Conservation (phyloP, 2,888 invertebrate species). For the Monopis laevigella region DNA sequence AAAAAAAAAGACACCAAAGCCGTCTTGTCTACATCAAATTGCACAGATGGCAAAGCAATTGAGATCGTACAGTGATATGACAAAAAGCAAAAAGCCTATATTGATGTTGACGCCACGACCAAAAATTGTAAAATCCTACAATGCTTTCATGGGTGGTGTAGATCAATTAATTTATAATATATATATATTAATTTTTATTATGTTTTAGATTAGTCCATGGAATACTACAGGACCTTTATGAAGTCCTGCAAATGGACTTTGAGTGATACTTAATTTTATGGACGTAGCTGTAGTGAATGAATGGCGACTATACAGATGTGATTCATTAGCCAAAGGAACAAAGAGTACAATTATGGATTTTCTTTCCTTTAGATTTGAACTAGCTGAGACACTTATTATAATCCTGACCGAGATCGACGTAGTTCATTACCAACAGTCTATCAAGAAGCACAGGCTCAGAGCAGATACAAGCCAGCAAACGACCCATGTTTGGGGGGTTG, state of each 20-base stretch:
- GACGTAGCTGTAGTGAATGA: background rate
- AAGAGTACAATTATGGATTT: too few species aligned
- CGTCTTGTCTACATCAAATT: conserved; percentile 20
- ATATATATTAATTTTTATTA: too few species aligned
- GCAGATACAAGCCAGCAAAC: too few species aligned
- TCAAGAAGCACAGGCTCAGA: too few species aligned
- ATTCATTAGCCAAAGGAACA: background rate
- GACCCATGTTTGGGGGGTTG: too few species aligned
- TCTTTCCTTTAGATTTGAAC: too few species aligned
- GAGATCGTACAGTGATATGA: conserved; percentile 20
- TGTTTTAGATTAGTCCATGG: conserved; percentile 26
- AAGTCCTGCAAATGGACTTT: conserved; percentile 29
- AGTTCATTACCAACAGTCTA: too few species aligned
- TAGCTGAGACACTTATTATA: too few species aligned
- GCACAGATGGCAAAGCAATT: conserved; percentile 17
- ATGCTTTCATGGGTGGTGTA: conserved; percentile 29
- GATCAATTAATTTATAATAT: too few species aligned
- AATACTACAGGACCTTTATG: conserved; percentile 28
- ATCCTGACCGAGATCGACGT: too few species aligned
- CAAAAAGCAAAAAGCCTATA: conserved; percentile 20
- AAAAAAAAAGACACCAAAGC: conserved; percentile 20
- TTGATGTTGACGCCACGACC: conserved; percentile 24
- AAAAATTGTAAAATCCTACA: conserved; percentile 25
- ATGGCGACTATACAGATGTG: background rate
- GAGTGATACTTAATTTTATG: conserved; percentile 3